A percentile compares a stretch with the other conserved stretches of the same genome.
These are phyloP conservation scores for Enteromius treurensis DNA, from an alignment of 2,797 vertebrate genomes.

Conservation along the genomic window DNA sequence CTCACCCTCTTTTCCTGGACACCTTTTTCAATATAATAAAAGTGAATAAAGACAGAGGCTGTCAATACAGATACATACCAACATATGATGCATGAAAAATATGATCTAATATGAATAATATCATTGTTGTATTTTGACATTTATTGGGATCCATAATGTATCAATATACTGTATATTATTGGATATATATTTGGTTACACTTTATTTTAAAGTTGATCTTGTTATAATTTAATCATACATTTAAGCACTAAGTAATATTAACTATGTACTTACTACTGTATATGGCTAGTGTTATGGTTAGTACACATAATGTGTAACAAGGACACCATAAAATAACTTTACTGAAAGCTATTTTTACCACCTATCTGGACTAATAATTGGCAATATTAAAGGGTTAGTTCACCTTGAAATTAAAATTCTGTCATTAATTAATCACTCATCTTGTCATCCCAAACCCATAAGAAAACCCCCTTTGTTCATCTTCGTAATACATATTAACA, in stretches of 20 bases:
- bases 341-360: not conserved
- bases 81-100: not conserved
- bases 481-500: too few relatives aligned
- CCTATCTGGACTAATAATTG: too few relatives aligned
- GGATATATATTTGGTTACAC: not conserved
- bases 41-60: not conserved
- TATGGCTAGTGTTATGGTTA: not conserved
- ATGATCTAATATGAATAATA: too few relatives aligned
- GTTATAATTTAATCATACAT: not conserved
- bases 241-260: not conserved
- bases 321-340: not conserved
- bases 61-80: not conserved
- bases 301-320: not conserved
- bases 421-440: too few relatives aligned
- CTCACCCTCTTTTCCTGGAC: conserved; percentile 4
- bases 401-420: too few relatives aligned
- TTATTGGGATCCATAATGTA: not conserved
- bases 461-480: too few relatives aligned
- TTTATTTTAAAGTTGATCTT: not conserved
- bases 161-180: not conserved
- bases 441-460: too few relatives aligned
- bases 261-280: not conserved
- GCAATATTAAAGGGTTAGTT: too few relatives aligned
- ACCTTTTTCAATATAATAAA: not conserved
- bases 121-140: not conserved